Base-by-base conservation (phyloP, 2,797 vertebrate genomes). In the Propithecus deckenii region DNA sequence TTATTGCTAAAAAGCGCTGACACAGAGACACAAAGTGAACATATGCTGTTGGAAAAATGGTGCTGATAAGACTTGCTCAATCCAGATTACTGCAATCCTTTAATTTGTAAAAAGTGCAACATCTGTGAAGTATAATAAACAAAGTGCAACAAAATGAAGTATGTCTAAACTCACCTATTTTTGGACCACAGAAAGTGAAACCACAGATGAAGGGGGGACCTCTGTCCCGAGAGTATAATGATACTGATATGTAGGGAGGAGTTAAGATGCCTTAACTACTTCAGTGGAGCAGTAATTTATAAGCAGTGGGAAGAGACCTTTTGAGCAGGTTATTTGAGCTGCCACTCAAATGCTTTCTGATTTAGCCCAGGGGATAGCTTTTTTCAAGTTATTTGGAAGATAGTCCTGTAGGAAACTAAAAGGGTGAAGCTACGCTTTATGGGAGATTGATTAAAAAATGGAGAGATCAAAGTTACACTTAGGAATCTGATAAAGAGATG, bases 341-440 rank as follows among this genome's bases (percentile, higher is more conserved):
- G 23, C 28, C 8, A 65, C 28, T 63, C 46, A 94, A 90, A 71
- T 75, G 28, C 81, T 72, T 92, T 72, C 43, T 92, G 86, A 65
- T 4, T 72, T 92, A 63, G 46, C 12, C 20, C 5, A 38, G 4
- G 5, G 5, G 20, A 50, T 74, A 84, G 35, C 7, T 94, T 95
- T 85, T 91, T 35, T 89, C 9, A 52, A 35, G n/a, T 91, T 95
- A 88, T 80, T 79, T 72, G 71, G 63, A 80, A 95, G 48, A 75
- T 32, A 80, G 35, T 69, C 7, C 30, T 86, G 2, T 14, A 69
- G 67, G 23, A 80, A 85, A 67, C 23, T 52, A 61, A 89, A 35
- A 89, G 41, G 38, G 12, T 43, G 55, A 92, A 65, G 48, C 18
- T 92, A 57, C 5, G 4, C 2, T 89, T 95, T 87, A 50, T 38